A percentile compares a stretch with the other conserved stretches of the same genome.
Evolutionary conservation across 1,140 invertebrate species (phyloP).

Genomic region (Bombus confusus): DNA sequence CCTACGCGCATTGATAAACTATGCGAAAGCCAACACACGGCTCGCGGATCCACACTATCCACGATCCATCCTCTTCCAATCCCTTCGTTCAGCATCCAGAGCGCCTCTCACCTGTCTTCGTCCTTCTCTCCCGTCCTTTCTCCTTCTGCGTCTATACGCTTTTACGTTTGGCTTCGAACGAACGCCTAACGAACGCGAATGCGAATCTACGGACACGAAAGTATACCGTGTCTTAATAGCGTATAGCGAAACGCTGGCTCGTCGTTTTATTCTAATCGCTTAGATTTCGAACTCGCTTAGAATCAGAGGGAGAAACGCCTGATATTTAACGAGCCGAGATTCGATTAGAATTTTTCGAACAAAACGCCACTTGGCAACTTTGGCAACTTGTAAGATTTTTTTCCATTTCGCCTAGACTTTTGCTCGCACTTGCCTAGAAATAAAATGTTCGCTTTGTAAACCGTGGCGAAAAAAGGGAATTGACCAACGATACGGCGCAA

Average conservation of each 20-base stretch:
- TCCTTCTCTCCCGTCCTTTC: background rate
- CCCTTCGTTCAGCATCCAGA: background rate
- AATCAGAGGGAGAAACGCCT: background rate
- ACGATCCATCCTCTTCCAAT: constrained; percentile 24
- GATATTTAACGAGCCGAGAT: background rate
- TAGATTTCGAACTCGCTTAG: background rate
- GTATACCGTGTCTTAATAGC: background rate
- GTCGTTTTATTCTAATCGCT: background rate
- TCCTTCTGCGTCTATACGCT: background rate
- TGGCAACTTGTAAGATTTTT: too few species aligned
- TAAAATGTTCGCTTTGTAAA: too few species aligned
- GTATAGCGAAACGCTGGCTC: background rate
- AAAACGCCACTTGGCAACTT: too few species aligned
- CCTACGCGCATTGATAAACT: constrained; percentile 74
- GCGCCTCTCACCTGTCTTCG: constrained; percentile 24
- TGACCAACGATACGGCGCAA: too few species aligned
- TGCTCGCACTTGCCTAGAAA: too few species aligned
- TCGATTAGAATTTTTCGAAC: too few species aligned
- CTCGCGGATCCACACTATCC: constrained; percentile 36
- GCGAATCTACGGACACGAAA: background rate
- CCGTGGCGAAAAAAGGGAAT: too few species aligned
- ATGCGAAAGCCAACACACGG: constrained; percentile 59
- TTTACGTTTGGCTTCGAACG: background rate
- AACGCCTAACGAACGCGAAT: constrained; percentile 33
- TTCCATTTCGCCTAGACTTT: too few species aligned